phyloP scores from a whole-genome alignment of 2,113 vertebrate species.

The Upupa epops region DNA sequence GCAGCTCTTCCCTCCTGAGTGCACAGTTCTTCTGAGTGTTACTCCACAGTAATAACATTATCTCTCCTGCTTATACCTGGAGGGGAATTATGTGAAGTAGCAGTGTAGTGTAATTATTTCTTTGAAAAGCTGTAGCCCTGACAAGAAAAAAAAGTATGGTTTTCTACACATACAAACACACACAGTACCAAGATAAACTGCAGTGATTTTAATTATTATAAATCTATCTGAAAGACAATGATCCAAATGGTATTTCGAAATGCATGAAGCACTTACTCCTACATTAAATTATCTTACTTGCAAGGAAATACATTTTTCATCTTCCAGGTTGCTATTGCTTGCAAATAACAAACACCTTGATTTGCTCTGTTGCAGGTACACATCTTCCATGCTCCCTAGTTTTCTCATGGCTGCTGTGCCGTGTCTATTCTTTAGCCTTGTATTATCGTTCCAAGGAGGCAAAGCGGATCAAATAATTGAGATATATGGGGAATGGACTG shows the following conservation, averaged over 20 bases:
- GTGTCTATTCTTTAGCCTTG: neutral
- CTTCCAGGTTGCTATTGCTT: neutral
- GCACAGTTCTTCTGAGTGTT: constrained; percentile 26
- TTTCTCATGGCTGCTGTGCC: neutral
- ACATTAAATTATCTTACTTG: neutral
- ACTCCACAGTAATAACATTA: constrained; percentile 23
- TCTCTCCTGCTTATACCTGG: constrained; percentile 23
- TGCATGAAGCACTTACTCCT: neutral
- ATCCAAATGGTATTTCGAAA: neutral
- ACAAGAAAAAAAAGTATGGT: neutral
- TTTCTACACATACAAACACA: neutral
- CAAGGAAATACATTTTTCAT: neutral
- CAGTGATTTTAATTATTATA: neutral
- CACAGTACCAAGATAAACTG: neutral
- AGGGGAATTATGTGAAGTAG: constrained; percentile 37
- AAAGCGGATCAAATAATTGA: neutral
- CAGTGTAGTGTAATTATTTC: constrained; percentile 23
- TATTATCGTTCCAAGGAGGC: neutral
- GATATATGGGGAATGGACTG: neutral
- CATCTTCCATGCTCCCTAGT: neutral
- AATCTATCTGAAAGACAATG: neutral
- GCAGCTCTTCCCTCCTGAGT: constrained; percentile 29
- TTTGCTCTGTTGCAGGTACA: neutral
- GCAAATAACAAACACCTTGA: neutral
- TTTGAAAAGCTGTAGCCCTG: neutral